A percentile compares a stretch with the other conserved stretches of the same genome.
Conservation (phyloP, 2,888 invertebrate species). For the Sarcophaga carnaria region DNA sequence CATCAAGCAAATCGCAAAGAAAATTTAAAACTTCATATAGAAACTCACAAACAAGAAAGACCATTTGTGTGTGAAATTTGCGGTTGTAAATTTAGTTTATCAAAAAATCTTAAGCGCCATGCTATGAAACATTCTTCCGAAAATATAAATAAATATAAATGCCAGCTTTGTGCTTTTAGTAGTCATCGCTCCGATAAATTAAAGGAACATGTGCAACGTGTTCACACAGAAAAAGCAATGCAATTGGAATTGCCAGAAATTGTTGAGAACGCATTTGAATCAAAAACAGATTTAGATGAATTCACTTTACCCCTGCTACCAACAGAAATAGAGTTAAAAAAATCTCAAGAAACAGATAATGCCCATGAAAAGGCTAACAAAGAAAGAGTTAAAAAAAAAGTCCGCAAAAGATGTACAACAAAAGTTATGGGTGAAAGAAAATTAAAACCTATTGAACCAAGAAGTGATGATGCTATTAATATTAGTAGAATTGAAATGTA, state of each 20-base stretch:
- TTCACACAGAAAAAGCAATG: conserved; percentile 79
- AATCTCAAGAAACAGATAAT: conserved; percentile 12
- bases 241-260: conserved; percentile 78
- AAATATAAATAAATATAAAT: conserved; percentile 78
- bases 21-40: conserved; percentile 83
- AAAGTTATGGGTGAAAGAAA: conserved; percentile 68
- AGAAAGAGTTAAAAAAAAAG: conserved; percentile 51
- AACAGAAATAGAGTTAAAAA: conserved; percentile 18
- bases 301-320: conserved; percentile 69
- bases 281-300: conserved; percentile 76
- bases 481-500: conserved; percentile 18
- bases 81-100: conserved; percentile 83
- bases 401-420: conserved; percentile 52
- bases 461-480: conserved; percentile 16
- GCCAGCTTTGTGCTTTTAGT: conserved; percentile 82
- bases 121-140: conserved; percentile 78
- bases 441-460: conserved; percentile 69
- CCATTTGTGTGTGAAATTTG: conserved; percentile 84
- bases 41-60: conserved; percentile 83
- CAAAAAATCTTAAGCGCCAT: conserved; percentile 82
- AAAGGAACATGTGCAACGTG: conserved; percentile 82
- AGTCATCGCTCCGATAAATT: conserved; percentile 83
- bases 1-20: conserved; percentile 83
- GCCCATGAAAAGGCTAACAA: conserved; percentile 20
- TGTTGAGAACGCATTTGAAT: conserved; percentile 79